Evolutionary conservation across 2,113 vertebrate species (phyloP), one percentile per base, ranked within the genome.

Genomic region (Furnarius figulus): DNA sequence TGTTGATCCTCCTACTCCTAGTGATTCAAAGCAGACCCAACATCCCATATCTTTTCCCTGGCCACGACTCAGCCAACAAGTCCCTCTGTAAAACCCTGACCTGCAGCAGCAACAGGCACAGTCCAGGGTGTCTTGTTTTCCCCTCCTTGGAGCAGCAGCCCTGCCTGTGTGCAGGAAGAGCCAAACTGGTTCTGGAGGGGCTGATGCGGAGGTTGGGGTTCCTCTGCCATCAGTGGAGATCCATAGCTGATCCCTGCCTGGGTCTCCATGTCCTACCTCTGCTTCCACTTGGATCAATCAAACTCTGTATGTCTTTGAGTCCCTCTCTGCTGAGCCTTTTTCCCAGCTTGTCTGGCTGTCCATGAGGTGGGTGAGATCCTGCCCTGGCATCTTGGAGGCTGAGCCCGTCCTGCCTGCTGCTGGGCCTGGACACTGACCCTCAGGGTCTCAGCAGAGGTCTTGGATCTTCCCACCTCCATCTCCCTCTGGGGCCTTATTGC

Each of bases 1-100:
- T 5, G 2, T 46, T 0, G 0, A 2, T 81, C 25, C 25, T 63
- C 10, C 10, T 0, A 0, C 5, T 39, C 8, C 37, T 28, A 11
- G 52, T 59, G 61, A 22, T 39, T 39, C 21, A 2, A 4, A 74
- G 46, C 76, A 75, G 52, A 35, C 5, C 50, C 23, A 44, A 39
- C 14, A 13, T 53, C 33, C 30, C 6, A 2, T 13, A 11, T 21
- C 65, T 16, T 82, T 71, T 40, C 31, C 40, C 10, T 14, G 42
- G 10, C 68, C 2, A 0, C 1, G 2, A 24, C 65, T 85, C 30
- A 39, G 55, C 50, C 1, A 1, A 3, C 0, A 6, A 79, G 23
- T 19, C 4, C 80, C 25, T 77, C 8, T 4, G 65, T n/a, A 37
- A 44, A 22, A 47, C 47, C 27, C 16, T 33, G 4, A 1, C 10